Base-by-base conservation (phyloP, 2,797 vertebrate genomes). In the Trachops cirrhosus region DNA sequence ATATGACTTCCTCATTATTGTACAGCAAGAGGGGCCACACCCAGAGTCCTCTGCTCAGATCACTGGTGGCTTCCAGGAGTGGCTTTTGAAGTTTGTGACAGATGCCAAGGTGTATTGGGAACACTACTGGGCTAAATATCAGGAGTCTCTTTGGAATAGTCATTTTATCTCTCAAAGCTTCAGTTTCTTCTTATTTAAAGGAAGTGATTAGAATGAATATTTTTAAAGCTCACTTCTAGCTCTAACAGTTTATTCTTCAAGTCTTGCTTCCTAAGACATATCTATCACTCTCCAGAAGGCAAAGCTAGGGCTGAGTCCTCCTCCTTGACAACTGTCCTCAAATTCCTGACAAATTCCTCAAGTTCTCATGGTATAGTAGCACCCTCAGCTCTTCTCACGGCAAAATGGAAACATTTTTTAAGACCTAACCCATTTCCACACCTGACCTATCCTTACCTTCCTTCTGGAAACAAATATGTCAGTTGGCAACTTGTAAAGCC, bases 401-500 rank as follows among this genome's bases (percentile, higher is more conserved):
- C 64, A 83, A 88, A 89, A 57, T 1, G 1, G 52, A 73, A 93
- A 82, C 34, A 9, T 68, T 89, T 67, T 71, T 75, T 50, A 70
- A 95, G 34, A 50, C 22, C 59, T 52, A 79, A 26, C 77, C 50
- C 46, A 89, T 54, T 46, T 29, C n/a, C 10, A 24, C 93, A 95
- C 90, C 91, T 94, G 95, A 93, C 70, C 89, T 26, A 21, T 14
- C 19, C 62, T 95, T 67, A 95, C 67, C 91, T 97, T 93, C 46
- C 88, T 93, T 87, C 62, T 82, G 78, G 84, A 94, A 86, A 96
- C 29, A 96, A 85, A 92, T 52, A 34, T 93, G 89, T 90, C 70
- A 52, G 50, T 71, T 89, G 89, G 94, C 89, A 97, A 96, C 48
- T 85, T 73, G 62, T 67, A 68, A 96, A 95, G 73, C 26, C 68